A percentile compares a stretch with the other conserved stretches of the same genome.
Evolutionary conservation across 2,888 invertebrate species (phyloP).

Genomic region (Lymantria monacha): DNA sequence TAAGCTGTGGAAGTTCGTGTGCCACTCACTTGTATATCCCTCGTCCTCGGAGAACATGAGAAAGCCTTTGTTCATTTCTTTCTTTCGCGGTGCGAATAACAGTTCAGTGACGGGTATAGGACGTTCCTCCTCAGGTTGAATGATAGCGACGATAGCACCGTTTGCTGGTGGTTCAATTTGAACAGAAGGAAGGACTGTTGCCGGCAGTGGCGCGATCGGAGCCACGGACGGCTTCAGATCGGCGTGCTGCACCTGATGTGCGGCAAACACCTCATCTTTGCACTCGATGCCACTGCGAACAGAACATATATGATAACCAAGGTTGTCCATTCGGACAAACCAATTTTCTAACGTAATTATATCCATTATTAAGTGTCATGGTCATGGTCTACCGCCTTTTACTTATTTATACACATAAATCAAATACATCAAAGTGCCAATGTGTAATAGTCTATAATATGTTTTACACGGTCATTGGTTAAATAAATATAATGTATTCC

Average conservation of each 20-base stretch:
- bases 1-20: conserved; percentile 52
- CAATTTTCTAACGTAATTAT: conserved; percentile 2
- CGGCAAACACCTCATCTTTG: conserved; percentile 89
- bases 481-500: conserved; percentile 3
- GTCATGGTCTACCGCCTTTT: conserved; percentile 40
- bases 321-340: conserved; percentile 35
- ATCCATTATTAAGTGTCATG: conserved; percentile 20
- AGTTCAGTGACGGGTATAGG: conserved; percentile 88
- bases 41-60: conserved; percentile 93
- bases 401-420: conserved; percentile 21
- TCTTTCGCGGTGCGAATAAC: conserved; percentile 90
- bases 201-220: conserved; percentile 32
- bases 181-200: conserved; percentile 20
- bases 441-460: conserved; percentile 40
- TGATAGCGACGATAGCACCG: conserved; percentile 62
- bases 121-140: conserved; percentile 67
- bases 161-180: conserved; percentile 48
- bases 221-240: conserved; percentile 66
- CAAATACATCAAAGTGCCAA: conserved; percentile 38
- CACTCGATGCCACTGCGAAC: conserved; percentile 89
- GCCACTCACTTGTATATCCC: conserved; percentile 91
- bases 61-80: conserved; percentile 97
- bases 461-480: conserved; percentile 49
- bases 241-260: conserved; percentile 79
- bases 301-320: conserved; percentile 55